These are phyloP conservation scores for Arizona elegans DNA, from an alignment of 2,113 vertebrate species.

Conservation along the genomic window DNA sequence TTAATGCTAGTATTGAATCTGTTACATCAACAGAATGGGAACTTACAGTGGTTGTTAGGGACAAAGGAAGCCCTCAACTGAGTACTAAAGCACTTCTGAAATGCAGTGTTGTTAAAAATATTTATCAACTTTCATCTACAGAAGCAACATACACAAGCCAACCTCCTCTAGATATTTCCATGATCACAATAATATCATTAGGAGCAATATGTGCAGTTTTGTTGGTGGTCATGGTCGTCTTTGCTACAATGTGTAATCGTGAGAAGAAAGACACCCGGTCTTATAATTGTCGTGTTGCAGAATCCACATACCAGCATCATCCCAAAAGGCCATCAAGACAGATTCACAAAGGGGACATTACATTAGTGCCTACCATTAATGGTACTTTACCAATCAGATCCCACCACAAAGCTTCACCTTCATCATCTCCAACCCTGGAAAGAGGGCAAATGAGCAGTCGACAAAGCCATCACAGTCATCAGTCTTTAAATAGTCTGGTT, in stretches of 20 bases:
- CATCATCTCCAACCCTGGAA: constrained; percentile 87
- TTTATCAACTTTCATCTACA: constrained; percentile 76
- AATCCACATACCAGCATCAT: constrained; percentile 95
- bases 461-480: constrained; percentile 93
- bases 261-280: constrained; percentile 95
- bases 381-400: constrained; percentile 90
- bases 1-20: constrained; percentile 84
- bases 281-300: constrained; percentile 93
- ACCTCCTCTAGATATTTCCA: constrained; percentile 82
- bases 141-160: constrained; percentile 75
- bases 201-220: constrained; percentile 88
- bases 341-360: constrained; percentile 98
- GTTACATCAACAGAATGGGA: constrained; percentile 77
- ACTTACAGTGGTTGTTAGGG: constrained; percentile 84
- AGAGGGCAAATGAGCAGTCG: constrained; percentile 86
- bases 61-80: constrained; percentile 83
- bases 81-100: constrained; percentile 82
- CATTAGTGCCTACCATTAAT: constrained; percentile 87
- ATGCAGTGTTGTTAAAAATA: constrained; percentile 78
- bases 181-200: constrained; percentile 94
- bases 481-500: constrained; percentile 95
- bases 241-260: constrained; percentile 87
- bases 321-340: constrained; percentile 93
- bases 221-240: constrained; percentile 91
- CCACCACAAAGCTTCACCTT: constrained; percentile 85